phyloP scores from a whole-genome alignment of 2,113 vertebrate species.

The Tympanuchus pallidicinctus region DNA sequence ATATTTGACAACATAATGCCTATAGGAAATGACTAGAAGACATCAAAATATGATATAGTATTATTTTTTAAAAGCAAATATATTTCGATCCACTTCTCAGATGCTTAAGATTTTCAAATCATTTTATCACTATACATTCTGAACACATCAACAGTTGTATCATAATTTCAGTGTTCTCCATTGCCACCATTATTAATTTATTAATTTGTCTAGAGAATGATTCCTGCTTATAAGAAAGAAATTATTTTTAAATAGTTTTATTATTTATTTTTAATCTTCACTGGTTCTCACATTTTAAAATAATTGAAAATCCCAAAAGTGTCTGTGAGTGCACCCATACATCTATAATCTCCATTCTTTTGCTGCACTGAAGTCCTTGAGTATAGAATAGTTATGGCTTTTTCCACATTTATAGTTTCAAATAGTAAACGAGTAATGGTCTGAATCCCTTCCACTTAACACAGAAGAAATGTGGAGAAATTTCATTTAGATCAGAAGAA shows the following conservation, averaged over 20 bases:
- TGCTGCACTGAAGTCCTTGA: background rate
- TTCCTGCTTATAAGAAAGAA: background rate
- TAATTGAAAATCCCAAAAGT: background rate
- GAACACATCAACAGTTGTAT: background rate
- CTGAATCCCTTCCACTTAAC: background rate
- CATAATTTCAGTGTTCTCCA: background rate
- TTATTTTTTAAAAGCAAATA: background rate
- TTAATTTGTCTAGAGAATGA: background rate
- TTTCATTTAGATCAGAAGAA: background rate
- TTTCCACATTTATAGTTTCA: background rate
- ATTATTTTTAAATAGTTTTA: background rate
- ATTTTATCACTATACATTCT: background rate
- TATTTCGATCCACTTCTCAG: background rate
- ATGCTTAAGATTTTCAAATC: background rate
- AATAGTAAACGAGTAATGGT: background rate
- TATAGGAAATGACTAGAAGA: background rate
- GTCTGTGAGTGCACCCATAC: background rate
- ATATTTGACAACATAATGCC: background rate
- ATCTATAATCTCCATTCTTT: background rate
- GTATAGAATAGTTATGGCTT: background rate
- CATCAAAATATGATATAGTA: background rate
- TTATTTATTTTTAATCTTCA: background rate
- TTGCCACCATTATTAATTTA: background rate
- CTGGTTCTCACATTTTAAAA: background rate
- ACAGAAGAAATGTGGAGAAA: background rate